Percentiles rank a stretch among this genome's conserved stretches.
These are phyloP conservation scores for Thera britannica DNA, from an alignment of 2,888 invertebrate genomes.

Conservation along the genomic window DNA sequence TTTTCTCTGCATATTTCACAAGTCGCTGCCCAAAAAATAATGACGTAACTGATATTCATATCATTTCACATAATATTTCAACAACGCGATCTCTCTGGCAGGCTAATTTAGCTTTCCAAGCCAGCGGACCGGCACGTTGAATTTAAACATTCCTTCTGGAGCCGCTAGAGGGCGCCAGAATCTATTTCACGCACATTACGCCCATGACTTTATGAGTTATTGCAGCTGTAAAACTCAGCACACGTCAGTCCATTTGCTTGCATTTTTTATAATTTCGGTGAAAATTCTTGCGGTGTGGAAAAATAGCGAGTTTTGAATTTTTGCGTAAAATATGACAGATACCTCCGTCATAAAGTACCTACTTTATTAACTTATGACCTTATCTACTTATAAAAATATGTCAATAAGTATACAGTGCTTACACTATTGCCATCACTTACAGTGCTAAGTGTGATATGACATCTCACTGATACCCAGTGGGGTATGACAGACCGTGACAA, in stretches of 20 bases:
- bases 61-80: conserved; percentile 67
- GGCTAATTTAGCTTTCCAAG: conserved; percentile 71
- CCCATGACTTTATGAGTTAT: conserved; percentile 74
- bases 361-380: not conserved
- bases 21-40: conserved; percentile 22
- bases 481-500: no score
- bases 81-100: conserved; percentile 62
- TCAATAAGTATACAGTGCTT: no score
- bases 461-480: no score
- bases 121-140: conserved; percentile 59
- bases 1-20: conserved; percentile 17
- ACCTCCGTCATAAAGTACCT: no score
- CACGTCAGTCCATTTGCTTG: conserved; percentile 72
- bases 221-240: conserved; percentile 77
- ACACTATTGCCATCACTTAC: no score
- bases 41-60: conserved; percentile 52
- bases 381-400: no score
- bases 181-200: conserved; percentile 81
- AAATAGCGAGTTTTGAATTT: not conserved
- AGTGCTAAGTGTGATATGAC: no score
- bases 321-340: not conserved
- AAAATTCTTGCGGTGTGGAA: conserved; percentile 11
- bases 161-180: conserved; percentile 65
- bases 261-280: conserved; percentile 54
- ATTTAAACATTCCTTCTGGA: conserved; percentile 72